phyloP scores from a whole-genome alignment of 1,140 invertebrate genomes.

The Steinernema feltiae region DNA sequence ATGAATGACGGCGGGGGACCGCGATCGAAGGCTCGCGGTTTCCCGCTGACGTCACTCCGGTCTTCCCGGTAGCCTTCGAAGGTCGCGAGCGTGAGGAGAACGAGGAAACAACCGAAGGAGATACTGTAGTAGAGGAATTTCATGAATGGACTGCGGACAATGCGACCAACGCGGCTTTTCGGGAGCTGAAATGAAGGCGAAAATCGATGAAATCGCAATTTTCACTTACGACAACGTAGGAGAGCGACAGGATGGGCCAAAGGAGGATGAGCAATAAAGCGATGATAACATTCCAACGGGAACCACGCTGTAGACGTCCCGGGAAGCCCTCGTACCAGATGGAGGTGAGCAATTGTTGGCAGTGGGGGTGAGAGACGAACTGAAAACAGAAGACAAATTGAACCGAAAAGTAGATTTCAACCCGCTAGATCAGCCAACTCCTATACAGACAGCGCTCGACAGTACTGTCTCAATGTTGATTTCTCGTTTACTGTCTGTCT shows the following conservation, averaged over 20 bases:
- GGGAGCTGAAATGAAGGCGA: conserved; percentile 62
- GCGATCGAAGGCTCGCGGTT: conserved; percentile 66
- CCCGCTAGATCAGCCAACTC: too few species aligned
- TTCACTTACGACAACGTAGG: conserved; percentile 72
- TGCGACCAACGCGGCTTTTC: conserved; percentile 70
- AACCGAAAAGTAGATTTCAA: conserved; percentile 1
- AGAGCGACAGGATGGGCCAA: conserved; percentile 76
- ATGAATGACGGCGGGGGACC: conserved; percentile 77
- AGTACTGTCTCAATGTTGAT: background rate
- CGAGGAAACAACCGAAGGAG: conserved; percentile 78
- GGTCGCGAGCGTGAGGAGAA: conserved; percentile 62
- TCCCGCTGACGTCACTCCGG: conserved; percentile 71
- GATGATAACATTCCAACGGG: conserved; percentile 69
- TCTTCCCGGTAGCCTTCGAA: conserved; percentile 75
- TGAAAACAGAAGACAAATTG: conserved; percentile 58
- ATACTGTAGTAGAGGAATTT: conserved; percentile 86
- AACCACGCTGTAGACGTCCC: conserved; percentile 73
- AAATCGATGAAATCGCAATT: conserved; percentile 15
- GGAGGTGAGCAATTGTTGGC: conserved; percentile 78
- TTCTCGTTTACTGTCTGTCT: too few species aligned
- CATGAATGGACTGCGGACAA: conserved; percentile 84
- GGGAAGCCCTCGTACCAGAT: conserved; percentile 88
- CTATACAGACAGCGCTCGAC: conserved; percentile 1
- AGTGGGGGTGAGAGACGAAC: conserved; percentile 87
- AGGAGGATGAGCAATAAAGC: conserved; percentile 72